Base-by-base conservation (phyloP, 2,888 invertebrate species). In the Meandrusa payeni region DNA sequence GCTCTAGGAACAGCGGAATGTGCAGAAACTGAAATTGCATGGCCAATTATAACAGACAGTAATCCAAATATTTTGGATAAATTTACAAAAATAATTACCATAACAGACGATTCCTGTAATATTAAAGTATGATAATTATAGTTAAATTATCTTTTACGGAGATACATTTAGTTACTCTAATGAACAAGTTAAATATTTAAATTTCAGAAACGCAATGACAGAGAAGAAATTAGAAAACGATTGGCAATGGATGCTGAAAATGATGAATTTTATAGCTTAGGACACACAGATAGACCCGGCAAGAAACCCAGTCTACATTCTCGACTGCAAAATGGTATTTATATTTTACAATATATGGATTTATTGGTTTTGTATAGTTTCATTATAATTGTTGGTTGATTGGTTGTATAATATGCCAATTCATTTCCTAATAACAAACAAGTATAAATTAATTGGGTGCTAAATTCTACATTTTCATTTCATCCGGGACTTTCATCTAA, bases 221-320 rank as follows among this genome's bases (percentile, higher is more conserved):
- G 97, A 41, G 97, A 97, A 79, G 97, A 97, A 81, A 97, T 97
- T 58, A 91, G 97, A 48, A 90, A 94, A 59, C 90, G 96, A 47
- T 85, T 97, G 70, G 97, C 97, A 0, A 94, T 95, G 93, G 95
- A 94, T 7, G 90, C 92, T 37, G 94, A 95, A 59, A 89, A 89
- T 37, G 95, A 95, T 59, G 93, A 94, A 59, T 92, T 93, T 64
- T 89, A 90, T 58, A 90, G 90, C 57, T 85, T 89, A 68, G 89
- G 89, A 23, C 79, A 86, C 51, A 74, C 72, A 31, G 93, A 93
- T 53, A 89, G 94, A 56, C 92, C 92, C 23, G 93, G 94, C 50
- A 91, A 94, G 58, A 97, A 96, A 76, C 95, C 96, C 9, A 96
- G 94, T 74, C 90, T 96, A 59, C 96, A 96, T 74, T 93, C 96